Base-by-base conservation (phyloP, 2,113 vertebrate genomes). In the Lagenorhynchus albirostris region DNA sequence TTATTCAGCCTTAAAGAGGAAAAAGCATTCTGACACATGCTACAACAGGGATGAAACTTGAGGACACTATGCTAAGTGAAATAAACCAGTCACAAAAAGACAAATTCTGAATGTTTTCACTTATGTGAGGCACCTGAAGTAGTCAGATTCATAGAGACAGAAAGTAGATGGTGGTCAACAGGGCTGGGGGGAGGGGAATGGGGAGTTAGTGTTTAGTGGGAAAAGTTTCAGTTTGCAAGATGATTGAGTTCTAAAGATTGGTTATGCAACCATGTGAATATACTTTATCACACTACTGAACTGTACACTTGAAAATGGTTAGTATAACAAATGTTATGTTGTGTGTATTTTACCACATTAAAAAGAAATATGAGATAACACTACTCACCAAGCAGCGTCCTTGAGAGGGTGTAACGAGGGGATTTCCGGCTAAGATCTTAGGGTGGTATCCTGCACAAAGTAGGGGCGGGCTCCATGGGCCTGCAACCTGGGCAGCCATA, bases 81-180 rank as follows among this genome's bases (percentile, higher is more conserved):
- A 71, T 50, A 50, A 71, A 63, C 55, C 55, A 12, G 26, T 55
- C 77, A 29, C n/a, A 41, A 44, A 41, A 74, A 63, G 65, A n/a
- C 9, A 53, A 13, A 50, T 50, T 2, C 33, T 41, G 41, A 8
- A 36, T 47, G 23, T 29, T 23, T 82, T n/a, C 38, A 31, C 67
- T 62, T 60, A n/a, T 0, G 0, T 2, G 38, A 60, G 18, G 8
- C 21, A 8, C 1, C 31, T 2, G 13, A 5, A 47, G 38, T 13
- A 25, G n/a, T 58, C 17, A 65, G 50, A 44, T 21, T 81, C 9
- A 10, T 25, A 18, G 41, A 73, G 53, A 81, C 41, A 53, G 53
- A 36, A 86, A 58, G 41, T 2, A 47, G 20, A 2, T 23, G 6
- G 33, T 31, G 31, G 14, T 41, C 9, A 17, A 53, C 50, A 18